These are phyloP conservation scores for Limnodromus scolopaceus DNA, from an alignment of 2,797 vertebrate genomes.

Conservation along the genomic window DNA sequence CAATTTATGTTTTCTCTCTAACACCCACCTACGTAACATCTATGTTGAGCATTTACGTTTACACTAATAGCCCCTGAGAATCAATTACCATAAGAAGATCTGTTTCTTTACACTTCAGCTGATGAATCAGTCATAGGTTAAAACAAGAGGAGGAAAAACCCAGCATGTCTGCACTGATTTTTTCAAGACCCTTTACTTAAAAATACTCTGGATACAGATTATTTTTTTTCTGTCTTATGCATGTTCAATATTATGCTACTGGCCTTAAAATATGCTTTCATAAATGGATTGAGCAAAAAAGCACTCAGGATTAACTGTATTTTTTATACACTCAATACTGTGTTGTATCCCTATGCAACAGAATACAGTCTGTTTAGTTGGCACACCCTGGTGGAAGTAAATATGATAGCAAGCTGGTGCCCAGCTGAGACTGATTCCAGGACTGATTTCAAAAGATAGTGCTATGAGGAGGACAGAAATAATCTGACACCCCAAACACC, in stretches of 20 bases:
- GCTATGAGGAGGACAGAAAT: background rate
- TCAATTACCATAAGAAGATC: slow-evolving; percentile 57
- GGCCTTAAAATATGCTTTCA: slow-evolving; percentile 41
- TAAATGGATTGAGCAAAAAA: slow-evolving; percentile 16
- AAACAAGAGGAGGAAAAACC: slow-evolving; percentile 60
- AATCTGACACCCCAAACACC: background rate
- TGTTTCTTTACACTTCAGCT: slow-evolving; percentile 65
- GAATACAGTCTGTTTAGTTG: slow-evolving; percentile 18
- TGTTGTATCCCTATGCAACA: background rate
- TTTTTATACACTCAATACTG: background rate
- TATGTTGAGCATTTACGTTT: slow-evolving; percentile 65
- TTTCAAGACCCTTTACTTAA: slow-evolving; percentile 60
- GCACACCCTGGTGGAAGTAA: slow-evolving; percentile 58
- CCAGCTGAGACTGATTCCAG: background rate
- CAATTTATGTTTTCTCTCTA: slow-evolving; percentile 47
- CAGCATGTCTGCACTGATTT: slow-evolving; percentile 53
- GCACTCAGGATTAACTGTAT: background rate
- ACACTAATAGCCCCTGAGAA: slow-evolving; percentile 62
- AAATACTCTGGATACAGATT: slow-evolving; percentile 56
- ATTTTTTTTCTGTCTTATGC: background rate
- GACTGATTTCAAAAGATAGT: background rate
- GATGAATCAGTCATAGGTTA: slow-evolving; percentile 74
- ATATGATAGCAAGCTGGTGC: background rate
- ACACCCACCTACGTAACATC: slow-evolving; percentile 55
- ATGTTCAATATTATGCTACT: slow-evolving; percentile 36